Conservation (phyloP, 1,140 invertebrate genomes). For the Pseudomyrmex dendroicus region DNA sequence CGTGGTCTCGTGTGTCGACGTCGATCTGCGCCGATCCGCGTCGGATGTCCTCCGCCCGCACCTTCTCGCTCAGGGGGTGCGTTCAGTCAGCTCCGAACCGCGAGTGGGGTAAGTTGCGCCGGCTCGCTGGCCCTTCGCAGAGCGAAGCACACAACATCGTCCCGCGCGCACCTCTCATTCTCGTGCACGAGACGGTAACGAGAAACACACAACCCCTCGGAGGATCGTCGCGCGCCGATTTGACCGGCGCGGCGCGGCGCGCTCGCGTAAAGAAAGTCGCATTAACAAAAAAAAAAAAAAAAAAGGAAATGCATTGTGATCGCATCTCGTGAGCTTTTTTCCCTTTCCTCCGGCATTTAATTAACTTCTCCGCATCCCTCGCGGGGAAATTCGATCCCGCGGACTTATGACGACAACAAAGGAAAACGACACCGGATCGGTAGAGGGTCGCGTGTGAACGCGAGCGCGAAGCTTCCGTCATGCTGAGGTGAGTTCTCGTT, state of each 20-base stretch:
- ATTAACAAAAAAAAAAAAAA: too few species aligned
- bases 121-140: conserved; percentile 46
- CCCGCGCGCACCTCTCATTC: not conserved
- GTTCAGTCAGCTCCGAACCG: conserved; percentile 68
- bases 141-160: conserved; percentile 33
- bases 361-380: too few species aligned
- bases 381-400: not conserved
- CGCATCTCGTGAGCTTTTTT: not conserved
- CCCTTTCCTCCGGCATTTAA: not conserved
- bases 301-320: conserved; percentile 14
- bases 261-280: not conserved
- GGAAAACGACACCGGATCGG: not conserved
- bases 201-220: not conserved
- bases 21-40: conserved; percentile 57
- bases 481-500: conserved; percentile 44
- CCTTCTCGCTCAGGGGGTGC: conserved; percentile 54
- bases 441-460: conserved; percentile 12
- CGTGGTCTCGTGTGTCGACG: conserved; percentile 41
- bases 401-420: conserved; percentile 15
- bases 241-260: conserved; percentile 14
- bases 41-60: conserved; percentile 29
- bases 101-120: conserved; percentile 63
- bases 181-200: not conserved
- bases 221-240: conserved; percentile 21
- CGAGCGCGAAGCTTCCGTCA: conserved; percentile 24